Conservation (phyloP, 2,113 vertebrate species). For the Poicephalus gulielmi region DNA sequence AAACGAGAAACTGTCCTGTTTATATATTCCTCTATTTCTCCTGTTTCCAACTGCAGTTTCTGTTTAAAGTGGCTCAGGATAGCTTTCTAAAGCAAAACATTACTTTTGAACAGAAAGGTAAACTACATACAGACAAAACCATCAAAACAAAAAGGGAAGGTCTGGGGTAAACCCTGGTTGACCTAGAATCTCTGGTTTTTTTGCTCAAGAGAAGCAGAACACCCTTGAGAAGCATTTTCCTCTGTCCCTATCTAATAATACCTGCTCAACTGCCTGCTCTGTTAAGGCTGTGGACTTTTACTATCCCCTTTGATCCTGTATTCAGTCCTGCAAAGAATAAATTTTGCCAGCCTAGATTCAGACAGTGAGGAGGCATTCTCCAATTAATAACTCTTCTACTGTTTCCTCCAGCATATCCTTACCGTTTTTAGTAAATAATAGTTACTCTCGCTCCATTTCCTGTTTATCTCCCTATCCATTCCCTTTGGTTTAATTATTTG, state of each 20-base stretch:
- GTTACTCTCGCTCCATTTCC: not conserved
- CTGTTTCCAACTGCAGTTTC: not conserved
- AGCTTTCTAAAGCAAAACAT: not conserved
- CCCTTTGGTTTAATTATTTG: not conserved
- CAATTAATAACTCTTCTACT: not conserved
- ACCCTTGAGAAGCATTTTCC: not conserved
- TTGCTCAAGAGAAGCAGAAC: not conserved
- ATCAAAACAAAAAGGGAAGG: not conserved
- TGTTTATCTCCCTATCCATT: not conserved
- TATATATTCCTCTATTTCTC: not conserved
- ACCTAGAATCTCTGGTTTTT: not conserved
- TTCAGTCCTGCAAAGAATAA: not conserved
- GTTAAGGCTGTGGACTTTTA: not conserved
- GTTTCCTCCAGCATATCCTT: not conserved
- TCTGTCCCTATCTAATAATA: not conserved
- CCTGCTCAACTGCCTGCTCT: not conserved
- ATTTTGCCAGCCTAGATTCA: not conserved
- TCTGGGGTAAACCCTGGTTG: fast-evolving
- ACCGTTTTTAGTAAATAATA: not conserved
- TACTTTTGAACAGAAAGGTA: not conserved
- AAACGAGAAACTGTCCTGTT: not conserved
- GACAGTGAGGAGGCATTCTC: not conserved
- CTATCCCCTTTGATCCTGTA: not conserved
- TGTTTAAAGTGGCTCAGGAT: not conserved
- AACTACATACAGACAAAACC: not conserved